Base-by-base conservation (phyloP, 2,113 vertebrate genomes). In the Scytalopus superciliaris region DNA sequence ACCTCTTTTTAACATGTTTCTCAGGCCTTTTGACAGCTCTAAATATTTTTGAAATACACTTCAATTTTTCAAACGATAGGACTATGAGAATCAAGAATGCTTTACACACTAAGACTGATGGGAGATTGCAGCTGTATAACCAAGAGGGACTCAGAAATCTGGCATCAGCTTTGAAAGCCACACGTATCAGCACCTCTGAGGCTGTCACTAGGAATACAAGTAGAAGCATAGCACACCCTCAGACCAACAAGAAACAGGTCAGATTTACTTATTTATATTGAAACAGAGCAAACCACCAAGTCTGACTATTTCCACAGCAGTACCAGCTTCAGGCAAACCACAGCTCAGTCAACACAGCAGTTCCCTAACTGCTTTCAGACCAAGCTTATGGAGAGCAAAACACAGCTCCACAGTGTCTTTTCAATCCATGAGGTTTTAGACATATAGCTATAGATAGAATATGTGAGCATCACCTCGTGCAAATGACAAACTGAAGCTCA, bases 301-400 rank as follows among this genome's bases (percentile, higher is more conserved):
- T 35, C 2, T 6, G 9, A 35, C 18, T 7, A 10, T 50, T 87
- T 59, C 27, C 25, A 16, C 16, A 42, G 30, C 5, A 0, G 40
- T 52, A 1, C 12, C 47, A 40, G 60, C 1, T 0, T 33, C 8
- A 30, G n/a, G 3, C 23, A 56, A 5, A 13, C 23, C 23, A 24
- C 0, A 0, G 35, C 21, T 73, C 13, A 16, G 45, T 3, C 31
- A 49, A 47, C 50, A 42, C 59, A 35, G 50, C 68, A 59, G 19
- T 39, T 82, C 70, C 22, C 28, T 30, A 2, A 3, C 18, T 64
- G 30, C 8, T 84, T 62, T 69, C 37, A 18, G 12, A 14, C 17
- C 0, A 3, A 45, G 23, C 25, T 18, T 50, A 4, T 5, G 24
- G 53, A 44, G 15, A 60, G 14, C 27, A 19, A 37, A 81, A 30